Base-by-base conservation (phyloP, 2,797 vertebrate genomes). In the Lepidocolaptes lacrymiger region DNA sequence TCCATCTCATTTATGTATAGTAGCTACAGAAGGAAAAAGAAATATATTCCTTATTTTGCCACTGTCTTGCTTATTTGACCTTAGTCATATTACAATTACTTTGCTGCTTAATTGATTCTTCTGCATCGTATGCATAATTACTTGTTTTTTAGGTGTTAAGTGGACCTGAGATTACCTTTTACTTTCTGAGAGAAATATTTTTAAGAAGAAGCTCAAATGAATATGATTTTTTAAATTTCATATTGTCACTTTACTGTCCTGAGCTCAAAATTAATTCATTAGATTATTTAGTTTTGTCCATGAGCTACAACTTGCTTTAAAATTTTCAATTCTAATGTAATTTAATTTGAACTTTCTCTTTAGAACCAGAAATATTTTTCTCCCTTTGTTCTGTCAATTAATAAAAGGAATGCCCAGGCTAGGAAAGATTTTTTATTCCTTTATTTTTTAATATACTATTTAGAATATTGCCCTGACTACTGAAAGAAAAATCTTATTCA, bases 61-160 rank as follows among this genome's bases (percentile, higher is more conserved):
- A 8, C 66, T 90, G 82, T 63, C 79, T 88, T 89, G 41, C 34
- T 37, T 94, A 69, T 88, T 80, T 91, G 79, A 95, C 90, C 85
- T 91, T 59, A 78, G 73, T 76, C 54, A 51, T 88, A 81, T 41
- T 81, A 72, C 41, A 73, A 12, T 81, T 86, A 84, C 32, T 68
- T 43, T 81, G 19, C 83, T 75, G 27, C 58, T 88, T 93, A 94
- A 92, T 72, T 94, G 54, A 91, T 90, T 90, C 64, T 75, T 93
- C 73, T 75, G 73, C 73, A 66, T 72, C 85, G 81, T 58, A 58
- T 75, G n/a, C 39, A 48, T 85, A 93, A 90, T 78, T 85, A 94
- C 20, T 58, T 75, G 21, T 37, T 28, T 79, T 91, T 84, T 66
- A 90, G 22, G 8, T 75, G 32, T 78, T 84, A 66, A 80, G 51